Conservation (phyloP, 92 coral and sea anemone genomes). For the Phenganax stokvisi region DNA sequence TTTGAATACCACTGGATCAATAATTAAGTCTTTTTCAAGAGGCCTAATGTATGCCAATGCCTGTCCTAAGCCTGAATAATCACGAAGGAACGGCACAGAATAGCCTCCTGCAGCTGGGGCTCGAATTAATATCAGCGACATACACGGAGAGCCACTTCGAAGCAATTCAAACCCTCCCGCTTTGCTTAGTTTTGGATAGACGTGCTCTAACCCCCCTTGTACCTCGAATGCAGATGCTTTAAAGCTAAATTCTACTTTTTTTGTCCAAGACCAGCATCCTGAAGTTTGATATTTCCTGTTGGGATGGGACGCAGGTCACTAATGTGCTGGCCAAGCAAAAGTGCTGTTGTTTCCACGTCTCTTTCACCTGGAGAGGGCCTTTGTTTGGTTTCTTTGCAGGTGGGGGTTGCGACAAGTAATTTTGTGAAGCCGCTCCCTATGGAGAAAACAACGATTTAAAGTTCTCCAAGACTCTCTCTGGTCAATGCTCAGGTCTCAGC, state of each 20-base stretch:
- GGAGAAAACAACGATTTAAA: slow-evolving; percentile 41
- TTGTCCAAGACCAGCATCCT: slow-evolving; percentile 28
- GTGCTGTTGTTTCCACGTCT: slow-evolving; percentile 38
- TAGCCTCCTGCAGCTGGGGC: slow-evolving; percentile 40
- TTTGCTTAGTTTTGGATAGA: slow-evolving; percentile 22
- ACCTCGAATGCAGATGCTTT: slow-evolving; percentile 37
- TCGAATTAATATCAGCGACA: neutral
- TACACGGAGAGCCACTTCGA: slow-evolving; percentile 19
- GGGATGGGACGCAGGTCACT: neutral
- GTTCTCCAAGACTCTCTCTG: slow-evolving; percentile 38
- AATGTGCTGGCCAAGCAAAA: slow-evolving; percentile 19
- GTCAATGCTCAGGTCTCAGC: slow-evolving; percentile 29
- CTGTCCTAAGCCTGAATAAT: slow-evolving; percentile 50
- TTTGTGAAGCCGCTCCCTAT: slow-evolving; percentile 20
- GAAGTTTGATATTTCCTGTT: slow-evolving; percentile 3
- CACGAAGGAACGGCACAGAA: slow-evolving; percentile 47
- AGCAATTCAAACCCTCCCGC: slow-evolving; percentile 33
- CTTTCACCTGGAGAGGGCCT: slow-evolving; percentile 30
- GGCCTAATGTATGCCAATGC: slow-evolving; percentile 47
- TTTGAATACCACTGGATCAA: neutral
- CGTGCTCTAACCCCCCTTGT: slow-evolving; percentile 5
- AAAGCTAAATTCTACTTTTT: slow-evolving; percentile 19
- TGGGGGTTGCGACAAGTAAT: neutral
- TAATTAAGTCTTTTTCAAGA: slow-evolving; percentile 43
- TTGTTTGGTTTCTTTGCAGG: slow-evolving; percentile 15